phyloP scores from a whole-genome alignment of 2,888 invertebrate species.

The Harpalus rufipes region DNA sequence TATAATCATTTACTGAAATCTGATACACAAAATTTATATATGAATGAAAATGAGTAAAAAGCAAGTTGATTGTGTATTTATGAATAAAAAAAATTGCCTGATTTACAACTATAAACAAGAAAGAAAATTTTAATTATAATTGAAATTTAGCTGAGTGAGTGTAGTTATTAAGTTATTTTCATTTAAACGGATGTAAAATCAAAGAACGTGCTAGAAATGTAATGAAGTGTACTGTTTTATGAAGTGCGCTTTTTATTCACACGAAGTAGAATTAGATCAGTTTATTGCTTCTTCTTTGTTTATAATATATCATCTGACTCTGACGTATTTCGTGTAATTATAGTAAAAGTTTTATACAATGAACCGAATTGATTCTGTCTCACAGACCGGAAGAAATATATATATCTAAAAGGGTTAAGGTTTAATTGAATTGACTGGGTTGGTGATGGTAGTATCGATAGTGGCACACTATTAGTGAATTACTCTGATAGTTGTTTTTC shows the following conservation, averaged over 20 bases:
- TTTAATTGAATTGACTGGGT: neutral
- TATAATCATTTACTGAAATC: too few relatives aligned
- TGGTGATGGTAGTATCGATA: neutral
- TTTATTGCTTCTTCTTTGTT: conserved; percentile 25
- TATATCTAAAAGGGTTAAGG: neutral
- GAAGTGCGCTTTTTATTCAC: neutral
- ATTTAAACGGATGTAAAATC: neutral
- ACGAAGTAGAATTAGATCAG: conserved; percentile 29
- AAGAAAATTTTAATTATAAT: too few relatives aligned
- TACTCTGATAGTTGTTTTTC: neutral
- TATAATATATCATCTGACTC: conserved; percentile 4
- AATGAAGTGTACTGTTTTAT: neutral
- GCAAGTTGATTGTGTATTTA: too few relatives aligned
- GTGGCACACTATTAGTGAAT: neutral
- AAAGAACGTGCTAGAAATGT: conserved; percentile 1
- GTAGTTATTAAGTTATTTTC: neutral
- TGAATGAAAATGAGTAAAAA: too few relatives aligned
- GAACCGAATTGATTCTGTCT: neutral
- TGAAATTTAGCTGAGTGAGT: neutral
- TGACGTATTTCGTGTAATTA: conserved; percentile 22
- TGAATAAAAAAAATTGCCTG: too few relatives aligned
- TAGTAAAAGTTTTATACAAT: conserved; percentile 12
- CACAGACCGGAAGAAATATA: neutral
- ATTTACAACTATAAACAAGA: too few relatives aligned
- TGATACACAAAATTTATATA: too few relatives aligned